Conservation (phyloP, 2,113 vertebrate genomes). For the Microtus montanus region DNA sequence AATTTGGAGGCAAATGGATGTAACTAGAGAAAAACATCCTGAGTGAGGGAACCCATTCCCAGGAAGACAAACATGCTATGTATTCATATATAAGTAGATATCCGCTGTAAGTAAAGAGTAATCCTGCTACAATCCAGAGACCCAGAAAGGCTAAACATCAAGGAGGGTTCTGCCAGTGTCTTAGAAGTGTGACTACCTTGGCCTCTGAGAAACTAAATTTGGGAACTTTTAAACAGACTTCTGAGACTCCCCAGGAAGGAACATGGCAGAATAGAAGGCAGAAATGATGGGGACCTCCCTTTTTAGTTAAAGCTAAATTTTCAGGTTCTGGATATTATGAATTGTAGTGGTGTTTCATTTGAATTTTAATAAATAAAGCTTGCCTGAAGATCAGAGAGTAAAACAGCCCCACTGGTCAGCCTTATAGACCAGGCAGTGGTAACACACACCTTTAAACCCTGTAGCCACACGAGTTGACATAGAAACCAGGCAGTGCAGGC, state of each 20-base stretch:
- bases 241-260: not conserved
- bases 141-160: not conserved
- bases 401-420: too few relatives aligned
- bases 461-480: too few relatives aligned
- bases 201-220: constrained; percentile 35
- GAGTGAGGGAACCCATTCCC: not conserved
- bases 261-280: not conserved
- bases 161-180: not conserved
- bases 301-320: constrained; percentile 44
- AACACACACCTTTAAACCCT: too few relatives aligned
- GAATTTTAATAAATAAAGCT: too few relatives aligned
- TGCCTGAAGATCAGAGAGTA: too few relatives aligned
- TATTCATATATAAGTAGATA: not conserved
- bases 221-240: not conserved
- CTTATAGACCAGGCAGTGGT: too few relatives aligned
- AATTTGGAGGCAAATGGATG: not conserved
- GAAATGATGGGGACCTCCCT: not conserved
- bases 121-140: not conserved
- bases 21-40: not conserved
- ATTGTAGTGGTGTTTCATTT: too few relatives aligned
- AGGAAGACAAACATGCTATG: not conserved
- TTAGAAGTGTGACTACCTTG: constrained; percentile 7
- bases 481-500: too few relatives aligned
- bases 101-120: not conserved
- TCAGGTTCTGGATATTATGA: too few relatives aligned